These are phyloP conservation scores for Dyspetes luteomarginatus DNA, from an alignment of 2,888 invertebrate species.

Conservation along the genomic window DNA sequence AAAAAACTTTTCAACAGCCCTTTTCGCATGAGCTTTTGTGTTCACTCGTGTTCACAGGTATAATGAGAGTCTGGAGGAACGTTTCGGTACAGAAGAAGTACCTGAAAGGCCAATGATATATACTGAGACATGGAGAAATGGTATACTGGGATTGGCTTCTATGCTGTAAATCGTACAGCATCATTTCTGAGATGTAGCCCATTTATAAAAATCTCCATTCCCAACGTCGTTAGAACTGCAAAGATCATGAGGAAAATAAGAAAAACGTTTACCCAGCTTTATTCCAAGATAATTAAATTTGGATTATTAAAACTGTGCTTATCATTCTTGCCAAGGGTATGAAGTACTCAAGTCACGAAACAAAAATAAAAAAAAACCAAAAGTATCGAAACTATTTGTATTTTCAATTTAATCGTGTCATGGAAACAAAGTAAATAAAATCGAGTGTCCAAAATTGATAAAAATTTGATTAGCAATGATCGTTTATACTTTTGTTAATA, in stretches of 20 bases:
- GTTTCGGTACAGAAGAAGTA: constrained; percentile 67
- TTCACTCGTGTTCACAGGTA: constrained; percentile 76
- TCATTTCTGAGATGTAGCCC: not conserved
- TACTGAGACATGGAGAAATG: constrained; percentile 5
- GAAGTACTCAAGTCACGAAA: no score
- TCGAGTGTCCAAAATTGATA: no score
- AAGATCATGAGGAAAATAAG: no score
- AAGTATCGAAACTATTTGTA: no score
- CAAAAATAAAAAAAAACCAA: not conserved
- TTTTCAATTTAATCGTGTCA: no score
- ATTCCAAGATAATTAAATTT: no score
- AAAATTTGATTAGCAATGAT: no score
- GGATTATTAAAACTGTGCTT: no score
- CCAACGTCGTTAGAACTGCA: not conserved
- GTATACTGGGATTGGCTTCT: not conserved
- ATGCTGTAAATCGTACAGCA: not conserved
- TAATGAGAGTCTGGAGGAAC: constrained; percentile 78
- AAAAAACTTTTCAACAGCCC: constrained; percentile 63
- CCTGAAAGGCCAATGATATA: not conserved
- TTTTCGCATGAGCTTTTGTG: constrained; percentile 76
- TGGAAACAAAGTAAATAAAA: no score
- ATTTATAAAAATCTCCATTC: not conserved
- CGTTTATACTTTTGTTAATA: no score
- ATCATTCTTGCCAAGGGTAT: no score
- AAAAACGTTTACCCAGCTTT: no score